Base-by-base conservation (phyloP, 2,888 invertebrate genomes). In the Agrochola lychnidis region DNA sequence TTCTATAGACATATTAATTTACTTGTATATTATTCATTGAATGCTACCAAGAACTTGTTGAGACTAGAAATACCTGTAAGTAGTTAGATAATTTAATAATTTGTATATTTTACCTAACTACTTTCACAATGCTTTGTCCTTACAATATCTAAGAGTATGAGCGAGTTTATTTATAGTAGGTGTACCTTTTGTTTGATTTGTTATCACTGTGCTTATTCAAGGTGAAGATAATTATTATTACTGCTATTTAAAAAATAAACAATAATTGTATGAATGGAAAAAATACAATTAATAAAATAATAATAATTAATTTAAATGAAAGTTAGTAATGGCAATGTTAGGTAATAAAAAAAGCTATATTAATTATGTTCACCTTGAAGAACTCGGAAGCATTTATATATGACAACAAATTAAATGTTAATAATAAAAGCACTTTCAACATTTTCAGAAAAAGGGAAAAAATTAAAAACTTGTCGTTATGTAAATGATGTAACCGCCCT, bases 51-150 rank as follows among this genome's bases (percentile, higher is more conserved):
- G 80, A 85, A 85, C 84, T 86, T 74, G 86, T 81, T 88, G 71
- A 70, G 73, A 73, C 67, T 73, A 76, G 69, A 73, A 48, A 62
- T 76, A 71, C 68, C 25, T 78, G 48, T 72, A 76, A 25, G 76
- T 72, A 73, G 85, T 81, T 80, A 84, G 87, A 88, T 84, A 86
- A 89, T 91, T 90, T 89, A 88, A 89, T 88, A 85, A 90, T 86
- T 85, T 75, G 73, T 81, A 78, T 88, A 87, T 87, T 87, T 76
- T 79, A 83, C 79, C 77, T 73, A 81, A 36, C 76, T 82, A 90
- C 91, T 92, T 92, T 91, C 92, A 91, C 89, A 90, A 81, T 72
- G 78, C 73, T 79, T 87, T 90, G 91, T 90, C 91, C 91, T 90
- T 91, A 90, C 82, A 76, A 40, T 78, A 85, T 87, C 78, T 84